phyloP scores from a whole-genome alignment of 2,797 vertebrate genomes.

The Gephyroberyx darwinii region DNA sequence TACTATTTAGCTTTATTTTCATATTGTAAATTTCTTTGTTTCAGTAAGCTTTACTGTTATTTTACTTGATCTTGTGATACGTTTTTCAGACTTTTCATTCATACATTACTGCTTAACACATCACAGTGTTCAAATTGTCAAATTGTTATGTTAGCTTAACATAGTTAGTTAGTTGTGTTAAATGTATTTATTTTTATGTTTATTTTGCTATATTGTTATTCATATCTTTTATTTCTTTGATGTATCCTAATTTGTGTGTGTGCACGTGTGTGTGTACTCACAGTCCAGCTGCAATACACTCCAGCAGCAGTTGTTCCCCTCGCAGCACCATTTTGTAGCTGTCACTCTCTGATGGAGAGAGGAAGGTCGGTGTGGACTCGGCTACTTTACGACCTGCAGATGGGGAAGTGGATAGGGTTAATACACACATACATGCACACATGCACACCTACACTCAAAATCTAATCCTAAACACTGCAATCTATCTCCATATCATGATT shows the following conservation, averaged over 20 bases:
- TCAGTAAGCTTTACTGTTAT: no score
- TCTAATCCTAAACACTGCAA: not conserved
- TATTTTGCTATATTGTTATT: no score
- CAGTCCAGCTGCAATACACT: constrained; percentile 98
- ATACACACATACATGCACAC: constrained; percentile 6
- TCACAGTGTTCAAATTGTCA: no score
- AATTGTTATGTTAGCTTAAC: no score
- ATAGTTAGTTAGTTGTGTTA: no score
- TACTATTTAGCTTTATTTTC: no score
- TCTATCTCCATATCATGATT: constrained; percentile 17
- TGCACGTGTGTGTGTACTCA: constrained; percentile 73
- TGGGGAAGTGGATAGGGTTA: constrained; percentile 10
- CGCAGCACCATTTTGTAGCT: constrained; percentile 95
- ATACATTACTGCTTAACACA: no score
- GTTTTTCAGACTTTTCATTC: no score
- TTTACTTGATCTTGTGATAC: no score
- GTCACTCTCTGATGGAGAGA: constrained; percentile 86
- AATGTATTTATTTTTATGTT: no score
- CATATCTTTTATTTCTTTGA: no score
- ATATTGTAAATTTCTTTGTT: no score
- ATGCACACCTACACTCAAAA: constrained; percentile 1
- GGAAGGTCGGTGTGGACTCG: constrained; percentile 90
- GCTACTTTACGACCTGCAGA: constrained; percentile 88
- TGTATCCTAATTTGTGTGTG: not conserved
- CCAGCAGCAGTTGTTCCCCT: constrained; percentile 90